Percentiles rank a stretch among this genome's conserved stretches.
Evolutionary conservation across 2,888 invertebrate genomes (phyloP).

Genomic region (Eudasyphora cyanicolor): DNA sequence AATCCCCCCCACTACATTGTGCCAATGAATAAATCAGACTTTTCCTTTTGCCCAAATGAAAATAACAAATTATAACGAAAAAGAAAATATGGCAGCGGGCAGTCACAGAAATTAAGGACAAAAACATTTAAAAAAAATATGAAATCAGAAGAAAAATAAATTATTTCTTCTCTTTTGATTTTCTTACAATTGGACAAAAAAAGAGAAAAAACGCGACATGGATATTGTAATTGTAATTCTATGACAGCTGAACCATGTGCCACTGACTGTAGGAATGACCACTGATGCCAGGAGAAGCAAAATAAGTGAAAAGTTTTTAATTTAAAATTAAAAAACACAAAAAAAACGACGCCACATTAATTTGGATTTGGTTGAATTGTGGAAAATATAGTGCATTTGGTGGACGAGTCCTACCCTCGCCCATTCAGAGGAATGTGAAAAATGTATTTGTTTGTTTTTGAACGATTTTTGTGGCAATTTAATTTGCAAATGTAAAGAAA

Average conservation of each 20-base stretch:
- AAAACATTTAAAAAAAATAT: neutral
- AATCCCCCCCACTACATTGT: neutral
- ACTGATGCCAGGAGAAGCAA: neutral
- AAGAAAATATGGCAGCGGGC: no score
- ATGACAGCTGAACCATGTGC: constrained; percentile 20
- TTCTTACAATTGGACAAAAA: neutral
- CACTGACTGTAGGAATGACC: neutral
- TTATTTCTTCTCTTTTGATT: neutral
- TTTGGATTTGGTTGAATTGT: constrained; percentile 15
- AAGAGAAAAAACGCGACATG: neutral
- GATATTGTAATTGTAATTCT: neutral
- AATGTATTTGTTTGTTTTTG: neutral
- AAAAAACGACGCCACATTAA: neutral
- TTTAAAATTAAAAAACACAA: constrained; percentile 20
- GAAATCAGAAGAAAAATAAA: neutral
- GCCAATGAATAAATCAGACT: neutral
- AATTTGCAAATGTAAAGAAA: neutral
- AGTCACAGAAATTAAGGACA: neutral
- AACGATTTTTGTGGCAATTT: neutral
- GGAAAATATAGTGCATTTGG: neutral
- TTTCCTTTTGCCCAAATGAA: neutral
- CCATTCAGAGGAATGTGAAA: neutral
- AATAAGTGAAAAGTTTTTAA: constrained; percentile 17
- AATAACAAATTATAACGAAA: neutral
- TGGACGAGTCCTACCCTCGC: neutral